Base-by-base conservation (phyloP, 2,797 vertebrate genomes). In the Oryzias sinensis region DNA sequence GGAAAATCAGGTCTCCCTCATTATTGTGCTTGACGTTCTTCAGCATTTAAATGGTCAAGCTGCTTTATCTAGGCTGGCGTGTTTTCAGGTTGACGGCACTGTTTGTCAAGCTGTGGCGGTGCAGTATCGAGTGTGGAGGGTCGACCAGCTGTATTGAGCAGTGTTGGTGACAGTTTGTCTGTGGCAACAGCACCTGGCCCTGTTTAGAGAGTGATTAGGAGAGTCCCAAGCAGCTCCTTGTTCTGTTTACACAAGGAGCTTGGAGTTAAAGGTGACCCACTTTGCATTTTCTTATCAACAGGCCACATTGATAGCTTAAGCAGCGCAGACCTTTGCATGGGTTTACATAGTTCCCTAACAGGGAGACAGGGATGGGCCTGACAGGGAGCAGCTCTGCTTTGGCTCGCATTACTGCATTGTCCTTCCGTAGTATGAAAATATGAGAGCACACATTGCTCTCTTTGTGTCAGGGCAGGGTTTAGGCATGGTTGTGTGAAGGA, bases 191-290 rank as follows among this genome's bases (percentile, higher is more conserved):
- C 87, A 91, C 90, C 84, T 90, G 89, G 84, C 81, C 86, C 82
- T 90, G 82, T 91, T 89, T 88, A 87, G 86, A 89, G 87, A 90
- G 88, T 90, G 88, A 92, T 92, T 91, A 91, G 87, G 80, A 87
- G 77, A 76, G 85, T 86, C 82, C 77, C 85, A 81, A 86, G 85
- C 86, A 90, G 82, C 88, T 87, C 88, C 82, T 77, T 79, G 64
- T 74, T 64, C 79, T 91, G 88, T 91, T 91, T 89, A 90, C 85
- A 85, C 88, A 89, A 79, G 83, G 76, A 76, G 82, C 81, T 79
- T 77, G 82, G 89, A 88, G 81, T 87, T 84, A 90, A 90, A 88
- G 82, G 80, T 88, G 83, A 89, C 88, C 84, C 81, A 89, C 82
- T 90, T 92, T 91, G 88, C 86, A 90, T 91, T 88, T 91, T 79